A percentile compares a stretch with the other conserved stretches of the same genome.
phyloP scores from a whole-genome alignment of 1,140 invertebrate genomes.

The Heliconius nattereri region DNA sequence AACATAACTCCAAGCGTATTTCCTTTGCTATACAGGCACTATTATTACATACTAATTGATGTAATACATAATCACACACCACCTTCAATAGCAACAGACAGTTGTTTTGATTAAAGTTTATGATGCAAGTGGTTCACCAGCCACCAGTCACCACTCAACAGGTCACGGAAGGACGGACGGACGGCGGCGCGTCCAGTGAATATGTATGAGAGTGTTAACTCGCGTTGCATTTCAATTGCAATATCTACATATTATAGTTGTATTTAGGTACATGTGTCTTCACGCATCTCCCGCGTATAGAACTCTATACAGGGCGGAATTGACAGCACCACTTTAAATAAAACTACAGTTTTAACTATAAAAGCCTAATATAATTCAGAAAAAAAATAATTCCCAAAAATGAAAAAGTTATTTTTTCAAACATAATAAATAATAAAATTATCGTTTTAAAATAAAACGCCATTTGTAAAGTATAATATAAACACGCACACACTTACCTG shows the following conservation, averaged over 20 bases:
- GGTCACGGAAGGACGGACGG: background rate
- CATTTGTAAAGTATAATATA: too few species aligned
- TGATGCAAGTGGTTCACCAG: background rate
- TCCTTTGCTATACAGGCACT: background rate
- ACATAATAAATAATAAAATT: too few species aligned
- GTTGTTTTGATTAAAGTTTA: background rate
- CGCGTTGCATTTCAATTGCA: background rate
- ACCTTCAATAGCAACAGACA: background rate
- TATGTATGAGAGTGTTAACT: conserved; percentile 8
- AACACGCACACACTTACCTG: too few species aligned
- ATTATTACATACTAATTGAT: background rate
- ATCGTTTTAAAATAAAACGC: too few species aligned
- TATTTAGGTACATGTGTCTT: too few species aligned
- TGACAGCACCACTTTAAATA: too few species aligned
- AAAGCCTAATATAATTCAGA: too few species aligned
- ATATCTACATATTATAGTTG: background rate
- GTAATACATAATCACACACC: background rate
- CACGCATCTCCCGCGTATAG: too few species aligned
- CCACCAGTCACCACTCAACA: background rate
- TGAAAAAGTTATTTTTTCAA: too few species aligned
- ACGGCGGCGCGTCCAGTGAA: background rate
- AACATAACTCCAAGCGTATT: background rate
- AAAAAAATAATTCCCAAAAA: too few species aligned
- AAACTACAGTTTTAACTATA: too few species aligned
- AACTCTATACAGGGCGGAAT: too few species aligned